Evolutionary conservation across 1,140 invertebrate species (phyloP).

Genomic region (Drosophila suzukii): DNA sequence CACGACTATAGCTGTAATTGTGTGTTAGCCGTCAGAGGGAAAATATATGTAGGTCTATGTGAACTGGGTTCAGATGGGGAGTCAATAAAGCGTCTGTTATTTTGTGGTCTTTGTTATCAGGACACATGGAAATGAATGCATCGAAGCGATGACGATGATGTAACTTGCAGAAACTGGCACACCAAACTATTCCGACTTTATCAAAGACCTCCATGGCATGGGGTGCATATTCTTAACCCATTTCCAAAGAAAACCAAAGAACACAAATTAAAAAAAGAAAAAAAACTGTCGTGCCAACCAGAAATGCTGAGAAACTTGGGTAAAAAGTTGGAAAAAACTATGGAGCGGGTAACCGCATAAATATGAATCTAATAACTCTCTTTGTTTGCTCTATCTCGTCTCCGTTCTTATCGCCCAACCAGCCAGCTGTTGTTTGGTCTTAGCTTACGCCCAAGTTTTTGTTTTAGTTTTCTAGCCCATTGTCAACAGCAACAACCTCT

Average conservation of each 20-base stretch:
- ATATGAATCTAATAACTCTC: constrained; percentile 66
- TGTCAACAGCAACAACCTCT: constrained; percentile 25
- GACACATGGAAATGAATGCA: constrained; percentile 48
- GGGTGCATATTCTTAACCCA: constrained; percentile 75
- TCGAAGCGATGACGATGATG: constrained; percentile 25
- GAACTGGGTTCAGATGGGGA: constrained; percentile 6
- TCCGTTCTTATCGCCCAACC: constrained; percentile 38
- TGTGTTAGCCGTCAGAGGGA: constrained; percentile 32
- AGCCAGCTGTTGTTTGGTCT: constrained; percentile 41
- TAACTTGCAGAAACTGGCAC: constrained; percentile 32
- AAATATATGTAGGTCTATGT: not conserved
- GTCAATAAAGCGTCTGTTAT: constrained; percentile 32
- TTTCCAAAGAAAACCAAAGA: constrained; percentile 34
- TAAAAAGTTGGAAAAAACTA: constrained; percentile 5
- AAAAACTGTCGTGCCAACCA: constrained; percentile 11
- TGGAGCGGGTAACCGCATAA: constrained; percentile 38
- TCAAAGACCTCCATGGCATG: constrained; percentile 6
- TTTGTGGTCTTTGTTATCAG: constrained; percentile 52
- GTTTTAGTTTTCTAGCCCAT: constrained; percentile 28
- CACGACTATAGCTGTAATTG: constrained; percentile 59
- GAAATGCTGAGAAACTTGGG: constrained; percentile 17
- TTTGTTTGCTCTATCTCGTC: constrained; percentile 59
- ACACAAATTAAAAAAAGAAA: constrained; percentile 36
- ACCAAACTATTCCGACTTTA: constrained; percentile 15
- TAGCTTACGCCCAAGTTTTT: constrained; percentile 37